A percentile compares a stretch with the other conserved stretches of the same genome.
Conservation (phyloP, 2,888 invertebrate genomes). For the Drosophila bunnanda region DNA sequence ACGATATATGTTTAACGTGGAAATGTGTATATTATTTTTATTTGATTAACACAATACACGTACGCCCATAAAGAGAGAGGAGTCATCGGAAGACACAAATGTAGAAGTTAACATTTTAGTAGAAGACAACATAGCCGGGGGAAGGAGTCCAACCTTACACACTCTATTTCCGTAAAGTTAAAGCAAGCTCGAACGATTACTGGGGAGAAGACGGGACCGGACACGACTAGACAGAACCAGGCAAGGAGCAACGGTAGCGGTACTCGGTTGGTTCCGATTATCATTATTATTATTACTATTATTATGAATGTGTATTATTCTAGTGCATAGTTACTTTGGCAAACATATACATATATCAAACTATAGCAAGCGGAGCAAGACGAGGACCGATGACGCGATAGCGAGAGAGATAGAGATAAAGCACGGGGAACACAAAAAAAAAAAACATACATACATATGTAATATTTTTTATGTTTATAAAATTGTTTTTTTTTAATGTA, state of each 20-base stretch:
- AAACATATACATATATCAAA: slow-evolving; percentile 49
- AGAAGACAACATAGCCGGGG: not conserved
- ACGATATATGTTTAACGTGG: slow-evolving; percentile 65
- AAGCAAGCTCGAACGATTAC: not conserved
- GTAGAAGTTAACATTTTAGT: slow-evolving; percentile 56
- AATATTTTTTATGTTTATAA: slow-evolving; percentile 77
- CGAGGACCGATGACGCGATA: slow-evolving; percentile 7
- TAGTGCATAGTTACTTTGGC: slow-evolving; percentile 49
- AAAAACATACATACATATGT: slow-evolving; percentile 59
- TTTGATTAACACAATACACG: slow-evolving; percentile 47
- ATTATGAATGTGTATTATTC: slow-evolving; percentile 54
- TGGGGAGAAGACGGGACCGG: not conserved
- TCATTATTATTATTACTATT: slow-evolving; percentile 40
- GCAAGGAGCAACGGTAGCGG: not conserved
- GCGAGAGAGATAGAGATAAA: slow-evolving; percentile 29
- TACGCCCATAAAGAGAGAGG: slow-evolving; percentile 10
- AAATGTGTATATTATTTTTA: slow-evolving; percentile 38
- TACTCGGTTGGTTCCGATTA: slow-evolving; percentile 9
- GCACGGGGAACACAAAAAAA: slow-evolving; percentile 53
- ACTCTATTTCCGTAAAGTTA: slow-evolving; percentile 43
- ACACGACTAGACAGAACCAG: not conserved
- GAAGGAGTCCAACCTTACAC: not conserved
- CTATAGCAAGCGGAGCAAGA: slow-evolving; percentile 13
- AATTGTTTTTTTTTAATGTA: slow-evolving; percentile 66
- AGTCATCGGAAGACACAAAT: slow-evolving; percentile 22